A percentile compares a stretch with the other conserved stretches of the same genome.
These are phyloP conservation scores for Mustelus asterias DNA, from an alignment of 2,113 vertebrate species.

Conservation along the genomic window DNA sequence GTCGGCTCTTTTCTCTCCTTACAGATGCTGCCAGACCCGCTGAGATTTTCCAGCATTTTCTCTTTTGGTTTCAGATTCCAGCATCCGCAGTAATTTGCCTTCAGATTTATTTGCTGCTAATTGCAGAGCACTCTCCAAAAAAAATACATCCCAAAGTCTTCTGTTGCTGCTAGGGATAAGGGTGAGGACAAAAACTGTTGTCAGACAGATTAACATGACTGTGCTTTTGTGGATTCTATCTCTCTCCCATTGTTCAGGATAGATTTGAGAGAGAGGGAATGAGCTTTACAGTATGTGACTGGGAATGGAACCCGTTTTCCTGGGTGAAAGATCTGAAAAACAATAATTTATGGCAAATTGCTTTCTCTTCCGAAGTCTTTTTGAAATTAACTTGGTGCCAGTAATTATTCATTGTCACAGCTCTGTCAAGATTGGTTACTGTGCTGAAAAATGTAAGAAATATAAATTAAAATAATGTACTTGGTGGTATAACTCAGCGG, in stretches of 20 bases:
- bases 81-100: too few relatives aligned
- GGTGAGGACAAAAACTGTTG: not conserved
- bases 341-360: not conserved
- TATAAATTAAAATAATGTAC: not conserved
- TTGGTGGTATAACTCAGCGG: not conserved
- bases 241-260: not conserved
- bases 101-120: too few relatives aligned
- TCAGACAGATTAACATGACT: slow-evolving; percentile 4
- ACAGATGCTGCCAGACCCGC: too few relatives aligned
- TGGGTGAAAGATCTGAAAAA: not conserved
- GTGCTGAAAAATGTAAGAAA: not conserved
- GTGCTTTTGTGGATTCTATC: not conserved
- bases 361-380: not conserved
- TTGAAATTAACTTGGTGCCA: not conserved
- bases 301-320: not conserved
- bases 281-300: not conserved
- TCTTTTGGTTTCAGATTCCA: too few relatives aligned
- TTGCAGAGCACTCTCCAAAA: not conserved
- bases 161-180: not conserved
- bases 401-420: not conserved
- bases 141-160: not conserved
- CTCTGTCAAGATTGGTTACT: not conserved
- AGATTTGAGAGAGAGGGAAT: not conserved
- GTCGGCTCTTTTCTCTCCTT: too few relatives aligned
- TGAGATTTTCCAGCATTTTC: too few relatives aligned